These are phyloP conservation scores for Galemys pyrenaicus DNA, from an alignment of 2,113 vertebrate species.

Conservation along the genomic window DNA sequence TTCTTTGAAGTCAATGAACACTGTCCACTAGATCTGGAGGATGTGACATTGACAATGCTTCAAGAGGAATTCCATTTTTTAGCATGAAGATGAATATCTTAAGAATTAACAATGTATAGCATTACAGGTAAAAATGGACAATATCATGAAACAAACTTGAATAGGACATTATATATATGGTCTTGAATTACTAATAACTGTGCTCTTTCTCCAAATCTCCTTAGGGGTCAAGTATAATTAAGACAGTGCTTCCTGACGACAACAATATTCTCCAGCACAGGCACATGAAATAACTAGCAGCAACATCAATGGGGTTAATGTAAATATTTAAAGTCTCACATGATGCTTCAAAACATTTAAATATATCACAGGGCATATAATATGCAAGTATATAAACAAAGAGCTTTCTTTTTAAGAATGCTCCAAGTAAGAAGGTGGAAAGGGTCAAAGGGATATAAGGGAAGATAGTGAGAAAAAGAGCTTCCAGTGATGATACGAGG, in stretches of 20 bases:
- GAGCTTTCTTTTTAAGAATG: not conserved
- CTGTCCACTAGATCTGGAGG: not conserved
- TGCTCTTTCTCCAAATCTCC: constrained; percentile 24
- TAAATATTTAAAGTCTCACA: not conserved
- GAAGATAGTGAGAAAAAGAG: no score
- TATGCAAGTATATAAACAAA: constrained; percentile 18
- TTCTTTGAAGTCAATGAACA: constrained; percentile 43
- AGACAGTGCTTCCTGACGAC: constrained; percentile 28
- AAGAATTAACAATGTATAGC: constrained; percentile 18
- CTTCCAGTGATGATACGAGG: not conserved
- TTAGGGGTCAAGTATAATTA: constrained; percentile 22
- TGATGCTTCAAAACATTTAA: not conserved
- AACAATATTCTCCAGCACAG: constrained; percentile 2
- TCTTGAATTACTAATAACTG: constrained; percentile 10
- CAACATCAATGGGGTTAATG: not conserved
- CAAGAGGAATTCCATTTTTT: constrained; percentile 30
- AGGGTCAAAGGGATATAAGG: no score
- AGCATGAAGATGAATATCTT: not conserved
- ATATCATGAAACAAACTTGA: not conserved
- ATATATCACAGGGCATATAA: not conserved
- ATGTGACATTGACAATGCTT: not conserved
- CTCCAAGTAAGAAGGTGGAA: not conserved
- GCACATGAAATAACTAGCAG: constrained; percentile 1
- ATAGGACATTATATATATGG: not conserved
- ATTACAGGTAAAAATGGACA: constrained; percentile 29